Evolutionary conservation across 2,113 vertebrate species (phyloP).

Genomic region (Stigmatopora nigra): DNA sequence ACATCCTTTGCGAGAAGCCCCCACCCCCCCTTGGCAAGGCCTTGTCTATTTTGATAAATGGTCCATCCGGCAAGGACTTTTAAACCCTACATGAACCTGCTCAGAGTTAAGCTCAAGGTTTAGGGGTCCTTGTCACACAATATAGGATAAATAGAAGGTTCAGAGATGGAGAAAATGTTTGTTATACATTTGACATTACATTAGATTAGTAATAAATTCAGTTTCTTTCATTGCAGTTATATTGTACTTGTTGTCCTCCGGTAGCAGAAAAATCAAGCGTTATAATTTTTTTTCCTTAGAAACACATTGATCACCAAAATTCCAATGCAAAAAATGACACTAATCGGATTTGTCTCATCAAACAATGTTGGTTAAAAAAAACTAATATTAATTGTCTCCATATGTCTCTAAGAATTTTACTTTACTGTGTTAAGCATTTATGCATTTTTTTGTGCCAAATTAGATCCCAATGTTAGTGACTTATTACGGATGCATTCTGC

Average conservation of each 20-base stretch:
- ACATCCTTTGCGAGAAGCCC: slow-evolving; percentile 38
- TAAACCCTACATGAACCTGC: slow-evolving; percentile 50
- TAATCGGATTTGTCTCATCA: no score
- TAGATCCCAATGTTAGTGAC: no score
- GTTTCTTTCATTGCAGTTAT: neutral
- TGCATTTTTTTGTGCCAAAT: no score
- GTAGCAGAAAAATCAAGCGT: neutral
- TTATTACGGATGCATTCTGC: no score
- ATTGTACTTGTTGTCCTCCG: neutral
- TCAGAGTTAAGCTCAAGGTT: slow-evolving; percentile 30
- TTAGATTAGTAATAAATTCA: neutral
- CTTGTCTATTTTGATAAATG: slow-evolving; percentile 55
- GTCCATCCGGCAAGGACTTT: slow-evolving; percentile 36
- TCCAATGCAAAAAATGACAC: neutral
- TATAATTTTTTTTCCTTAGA: neutral
- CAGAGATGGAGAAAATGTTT: neutral
- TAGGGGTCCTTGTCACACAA: neutral
- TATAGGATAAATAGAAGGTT: neutral
- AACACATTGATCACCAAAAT: neutral
- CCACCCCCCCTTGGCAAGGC: slow-evolving; percentile 24
- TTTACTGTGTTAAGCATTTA: no score
- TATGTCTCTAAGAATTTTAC: no score
- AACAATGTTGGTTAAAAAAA: no score
- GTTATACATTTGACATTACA: neutral
- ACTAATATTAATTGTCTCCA: no score